Evolutionary conservation across 1,140 invertebrate genomes (phyloP).

Genomic region (Aporrectodea caliginosa): DNA sequence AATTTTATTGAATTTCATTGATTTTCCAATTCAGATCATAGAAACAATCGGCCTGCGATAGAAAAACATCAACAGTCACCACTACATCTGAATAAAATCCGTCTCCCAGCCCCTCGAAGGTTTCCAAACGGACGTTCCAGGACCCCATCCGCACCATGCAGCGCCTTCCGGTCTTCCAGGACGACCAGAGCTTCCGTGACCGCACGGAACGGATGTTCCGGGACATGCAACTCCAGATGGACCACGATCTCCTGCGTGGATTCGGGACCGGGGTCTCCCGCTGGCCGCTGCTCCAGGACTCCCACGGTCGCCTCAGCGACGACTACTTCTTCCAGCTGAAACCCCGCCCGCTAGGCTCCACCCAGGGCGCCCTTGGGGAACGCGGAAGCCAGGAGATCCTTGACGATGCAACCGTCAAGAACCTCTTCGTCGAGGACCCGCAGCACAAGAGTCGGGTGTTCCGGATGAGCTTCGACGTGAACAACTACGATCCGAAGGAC

Average conservation of each 20-base stretch:
- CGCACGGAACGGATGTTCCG: conserved; percentile 12
- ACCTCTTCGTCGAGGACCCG: conserved; percentile 29
- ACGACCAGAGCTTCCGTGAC: conserved; percentile 15
- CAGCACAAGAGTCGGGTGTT: conserved; percentile 30
- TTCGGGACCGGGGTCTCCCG: conserved; percentile 13
- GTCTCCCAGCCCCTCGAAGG: too few relatives aligned
- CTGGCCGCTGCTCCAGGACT: not conserved
- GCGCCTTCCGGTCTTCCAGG: conserved; percentile 21
- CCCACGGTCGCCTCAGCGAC: not conserved
- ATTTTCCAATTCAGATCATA: too few relatives aligned
- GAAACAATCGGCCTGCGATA: too few relatives aligned
- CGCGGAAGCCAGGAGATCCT: conserved; percentile 26
- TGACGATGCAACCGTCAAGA: conserved; percentile 25
- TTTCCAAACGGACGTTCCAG: too few relatives aligned
- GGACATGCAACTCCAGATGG: conserved; percentile 25
- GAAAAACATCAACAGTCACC: too few relatives aligned
- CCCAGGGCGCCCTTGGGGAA: not conserved
- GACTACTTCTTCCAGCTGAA: conserved; percentile 22
- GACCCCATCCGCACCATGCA: too few relatives aligned
- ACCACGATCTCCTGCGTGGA: conserved; percentile 16
- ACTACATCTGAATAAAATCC: too few relatives aligned
- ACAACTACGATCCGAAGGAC: conserved; percentile 30
- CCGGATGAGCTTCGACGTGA: conserved; percentile 33
- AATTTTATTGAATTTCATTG: too few relatives aligned
- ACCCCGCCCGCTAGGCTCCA: not conserved